A percentile compares a stretch with the other conserved stretches of the same genome.
Conservation (phyloP, 2,888 invertebrate species). For the Acleris laterana region DNA sequence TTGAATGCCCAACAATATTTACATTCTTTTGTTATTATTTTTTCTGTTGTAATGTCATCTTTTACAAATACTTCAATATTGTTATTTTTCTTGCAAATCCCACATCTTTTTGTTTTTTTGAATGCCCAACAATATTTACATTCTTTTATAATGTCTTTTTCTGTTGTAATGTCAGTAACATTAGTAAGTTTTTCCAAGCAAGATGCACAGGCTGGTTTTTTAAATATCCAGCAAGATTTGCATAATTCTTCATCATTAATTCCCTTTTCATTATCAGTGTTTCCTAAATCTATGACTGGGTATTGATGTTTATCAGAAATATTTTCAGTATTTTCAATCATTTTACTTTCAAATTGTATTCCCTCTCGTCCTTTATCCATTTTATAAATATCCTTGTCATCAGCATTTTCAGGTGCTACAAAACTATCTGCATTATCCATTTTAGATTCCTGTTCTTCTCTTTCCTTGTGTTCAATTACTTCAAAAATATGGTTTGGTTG, state of each 20-base stretch:
- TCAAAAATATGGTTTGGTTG: neutral
- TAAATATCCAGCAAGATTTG: slow-evolving; percentile 50
- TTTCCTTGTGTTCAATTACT: neutral
- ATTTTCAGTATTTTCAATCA: neutral
- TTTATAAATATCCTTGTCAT: neutral
- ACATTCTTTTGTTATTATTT: slow-evolving; percentile 3
- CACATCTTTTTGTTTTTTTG: slow-evolving; percentile 21
- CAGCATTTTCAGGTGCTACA: neutral
- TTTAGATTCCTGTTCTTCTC: neutral
- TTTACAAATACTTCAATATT: neutral
- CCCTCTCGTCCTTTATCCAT: too few species aligned
- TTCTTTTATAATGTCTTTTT: neutral
- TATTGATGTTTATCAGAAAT: neutral
- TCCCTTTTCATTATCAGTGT: neutral
- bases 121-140: slow-evolving; percentile 31
- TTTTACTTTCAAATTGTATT: neutral
- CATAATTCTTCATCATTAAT: slow-evolving; percentile 31
- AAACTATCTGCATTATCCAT: neutral
- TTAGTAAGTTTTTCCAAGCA: slow-evolving; percentile 38
- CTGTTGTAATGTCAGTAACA: neutral
- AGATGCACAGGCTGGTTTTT: slow-evolving; percentile 43
- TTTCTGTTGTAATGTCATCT: neutral
- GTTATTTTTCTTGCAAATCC: slow-evolving; percentile 7
- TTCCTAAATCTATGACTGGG: neutral
- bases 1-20: slow-evolving; percentile 31